Evolutionary conservation across 2,113 vertebrate species (phyloP).

Genomic region (Chinchilla lanigera): DNA sequence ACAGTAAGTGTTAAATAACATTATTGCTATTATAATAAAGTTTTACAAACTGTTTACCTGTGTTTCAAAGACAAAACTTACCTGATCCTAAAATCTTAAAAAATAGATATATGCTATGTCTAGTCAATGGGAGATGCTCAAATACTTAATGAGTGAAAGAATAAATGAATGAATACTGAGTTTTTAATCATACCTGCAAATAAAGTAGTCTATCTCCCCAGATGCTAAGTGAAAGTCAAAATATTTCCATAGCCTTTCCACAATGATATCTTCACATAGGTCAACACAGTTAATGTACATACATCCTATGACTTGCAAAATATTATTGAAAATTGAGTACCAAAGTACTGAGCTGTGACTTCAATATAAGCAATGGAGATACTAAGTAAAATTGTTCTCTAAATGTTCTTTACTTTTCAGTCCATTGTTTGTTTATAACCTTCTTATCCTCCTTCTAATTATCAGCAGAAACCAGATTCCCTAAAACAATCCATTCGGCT

Average conservation of each 20-base stretch:
- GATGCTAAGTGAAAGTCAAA: not conserved
- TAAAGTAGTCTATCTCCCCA: not conserved
- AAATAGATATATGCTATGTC: not conserved
- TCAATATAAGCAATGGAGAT: conserved; percentile 75
- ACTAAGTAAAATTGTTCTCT: conserved; percentile 65
- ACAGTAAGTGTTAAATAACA: not conserved
- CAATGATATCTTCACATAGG: not conserved
- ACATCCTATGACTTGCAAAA: conserved; percentile 62
- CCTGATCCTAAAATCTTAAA: conserved; percentile 9
- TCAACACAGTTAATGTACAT: not conserved
- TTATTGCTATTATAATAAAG: not conserved
- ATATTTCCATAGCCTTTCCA: not conserved
- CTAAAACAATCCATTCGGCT: conserved; percentile 62
- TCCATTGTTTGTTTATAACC: conserved; percentile 70
- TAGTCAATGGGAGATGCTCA: not conserved
- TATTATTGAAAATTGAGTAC: conserved; percentile 63
- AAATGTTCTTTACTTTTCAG: conserved; percentile 67
- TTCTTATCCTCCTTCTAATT: conserved; percentile 72
- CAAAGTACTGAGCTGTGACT: conserved; percentile 71
- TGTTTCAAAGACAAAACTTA: not conserved
- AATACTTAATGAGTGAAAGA: not conserved
- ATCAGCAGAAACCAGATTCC: conserved; percentile 79
- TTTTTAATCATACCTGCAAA: not conserved
- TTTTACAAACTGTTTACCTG: not conserved
- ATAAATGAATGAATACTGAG: not conserved